Base-by-base conservation (phyloP, 1,140 invertebrate species). In the Nymphalis io region DNA sequence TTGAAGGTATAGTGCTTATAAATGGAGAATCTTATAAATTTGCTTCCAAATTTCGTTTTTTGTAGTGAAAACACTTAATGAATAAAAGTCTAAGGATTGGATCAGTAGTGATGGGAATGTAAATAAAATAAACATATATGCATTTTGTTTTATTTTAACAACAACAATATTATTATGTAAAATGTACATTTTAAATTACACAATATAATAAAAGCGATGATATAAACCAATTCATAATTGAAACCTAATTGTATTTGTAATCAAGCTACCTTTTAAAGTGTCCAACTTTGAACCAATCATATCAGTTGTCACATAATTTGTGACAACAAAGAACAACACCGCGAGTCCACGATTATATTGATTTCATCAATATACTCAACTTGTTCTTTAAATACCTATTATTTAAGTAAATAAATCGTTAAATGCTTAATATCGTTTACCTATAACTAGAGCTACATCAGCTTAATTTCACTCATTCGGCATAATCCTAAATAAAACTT, bases 101-200 rank as follows among this genome's bases (percentile, higher is more conserved):
- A n/a, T n/a, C n/a, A n/a, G 27, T 8, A 8, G 27, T 8, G 27
- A 4, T 8, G 10, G 6, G 10, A 33, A 33, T 33, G 6, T 33
- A 33, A 33, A 73, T 72, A 63, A 78, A 69, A 64, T 66, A 53
- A 74, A 15, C n/a, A 48, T 33, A 60, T 60, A 71, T 78, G 68
- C 76, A 79, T 48, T 66, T 81, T 73, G 68, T 87, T 88, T 89
- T 89, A 88, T 88, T 87, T 79, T 81, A 90, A 89, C 83, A 89
- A 87, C 85, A 90, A 90, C 85, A 88, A 87, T 79, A 78, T 82
- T 82, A 84, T 83, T 84, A 83, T 86, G 83, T 86, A 87, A 85
- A 88, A 88, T 88, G 81, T 90, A 88, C 84, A 87, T 81, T 86
- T 83, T 65, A 60, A 84, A 80, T 85, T 87, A 86, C 78, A 88